phyloP scores from a whole-genome alignment of 2,113 vertebrate genomes.

The Zapus hudsonius region DNA sequence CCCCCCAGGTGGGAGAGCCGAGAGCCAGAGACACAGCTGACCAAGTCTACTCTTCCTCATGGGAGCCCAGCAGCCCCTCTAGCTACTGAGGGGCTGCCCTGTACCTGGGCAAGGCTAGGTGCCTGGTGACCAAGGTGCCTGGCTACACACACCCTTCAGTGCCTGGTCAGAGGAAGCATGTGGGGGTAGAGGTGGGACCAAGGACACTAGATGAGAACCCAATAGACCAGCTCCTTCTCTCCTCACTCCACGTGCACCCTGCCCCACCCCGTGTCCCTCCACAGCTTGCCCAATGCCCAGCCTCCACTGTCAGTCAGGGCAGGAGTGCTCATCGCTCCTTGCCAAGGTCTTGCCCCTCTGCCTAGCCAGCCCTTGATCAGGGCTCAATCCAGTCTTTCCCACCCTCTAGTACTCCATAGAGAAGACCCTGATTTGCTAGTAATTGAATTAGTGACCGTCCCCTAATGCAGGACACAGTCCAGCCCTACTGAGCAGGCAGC shows the following conservation, averaged over 20 bases:
- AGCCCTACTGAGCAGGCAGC: not conserved
- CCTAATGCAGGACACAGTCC: not conserved
- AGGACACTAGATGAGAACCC: not conserved
- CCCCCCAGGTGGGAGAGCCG: not conserved
- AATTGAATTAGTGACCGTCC: not conserved
- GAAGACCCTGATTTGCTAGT: not conserved
- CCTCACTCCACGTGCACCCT: not conserved
- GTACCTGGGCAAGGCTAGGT: accelerated
- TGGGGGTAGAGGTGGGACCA: not conserved
- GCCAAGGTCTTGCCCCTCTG: not conserved
- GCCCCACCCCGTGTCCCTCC: not conserved
- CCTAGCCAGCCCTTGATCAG: not conserved
- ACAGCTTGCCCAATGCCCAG: not conserved
- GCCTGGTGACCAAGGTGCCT: too few relatives aligned
- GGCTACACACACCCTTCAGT: accelerated
- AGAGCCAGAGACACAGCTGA: not conserved
- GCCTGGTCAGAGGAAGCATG: not conserved
- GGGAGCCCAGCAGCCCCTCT: too few relatives aligned
- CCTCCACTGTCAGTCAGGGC: not conserved
- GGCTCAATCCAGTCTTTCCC: not conserved
- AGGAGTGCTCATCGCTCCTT: not conserved
- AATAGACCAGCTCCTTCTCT: not conserved
- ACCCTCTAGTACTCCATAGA: not conserved
- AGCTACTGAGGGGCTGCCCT: not conserved
- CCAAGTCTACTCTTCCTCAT: not conserved